A percentile compares a stretch with the other conserved stretches of the same genome.
Conservation (phyloP, 1,140 invertebrate species). For the Cheumatopsyche charites region DNA sequence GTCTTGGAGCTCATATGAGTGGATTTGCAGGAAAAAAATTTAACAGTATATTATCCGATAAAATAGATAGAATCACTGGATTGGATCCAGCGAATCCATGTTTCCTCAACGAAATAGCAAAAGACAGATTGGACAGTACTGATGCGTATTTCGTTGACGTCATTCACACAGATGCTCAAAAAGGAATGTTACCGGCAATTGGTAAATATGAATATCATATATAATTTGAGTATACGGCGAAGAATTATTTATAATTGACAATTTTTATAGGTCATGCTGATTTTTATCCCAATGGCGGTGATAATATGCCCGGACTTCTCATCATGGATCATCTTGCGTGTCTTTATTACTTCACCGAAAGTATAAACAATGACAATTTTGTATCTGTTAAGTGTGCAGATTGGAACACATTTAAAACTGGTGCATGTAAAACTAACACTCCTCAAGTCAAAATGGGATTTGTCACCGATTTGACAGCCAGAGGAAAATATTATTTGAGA, state of each 20-base stretch:
- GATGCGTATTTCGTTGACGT: constrained; percentile 72
- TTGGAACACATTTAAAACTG: constrained; percentile 52
- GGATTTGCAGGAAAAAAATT: constrained; percentile 60
- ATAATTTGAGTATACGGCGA: no score
- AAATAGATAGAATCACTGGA: constrained; percentile 65
- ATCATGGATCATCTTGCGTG: constrained; percentile 66
- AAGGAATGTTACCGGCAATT: no score
- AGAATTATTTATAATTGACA: no score
- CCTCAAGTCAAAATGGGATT: constrained; percentile 50
- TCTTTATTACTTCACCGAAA: constrained; percentile 68
- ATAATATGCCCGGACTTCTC: constrained; percentile 59
- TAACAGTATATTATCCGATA: constrained; percentile 50
- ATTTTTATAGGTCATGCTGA: no score
- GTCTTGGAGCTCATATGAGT: constrained; percentile 62
- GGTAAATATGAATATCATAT: no score
- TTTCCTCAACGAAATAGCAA: constrained; percentile 61
- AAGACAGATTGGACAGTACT: constrained; percentile 60
- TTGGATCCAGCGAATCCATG: constrained; percentile 74
- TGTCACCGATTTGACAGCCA: constrained; percentile 41
- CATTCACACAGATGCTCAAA: constrained; percentile 76
- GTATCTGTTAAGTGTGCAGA: constrained; percentile 50
- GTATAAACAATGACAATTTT: constrained; percentile 56
- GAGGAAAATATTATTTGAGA: constrained; percentile 9
- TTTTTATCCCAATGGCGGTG: constrained; percentile 83
- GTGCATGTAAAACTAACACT: constrained; percentile 45